Evolutionary conservation across 2,797 vertebrate genomes (phyloP).

Genomic region (Propithecus deckenii): DNA sequence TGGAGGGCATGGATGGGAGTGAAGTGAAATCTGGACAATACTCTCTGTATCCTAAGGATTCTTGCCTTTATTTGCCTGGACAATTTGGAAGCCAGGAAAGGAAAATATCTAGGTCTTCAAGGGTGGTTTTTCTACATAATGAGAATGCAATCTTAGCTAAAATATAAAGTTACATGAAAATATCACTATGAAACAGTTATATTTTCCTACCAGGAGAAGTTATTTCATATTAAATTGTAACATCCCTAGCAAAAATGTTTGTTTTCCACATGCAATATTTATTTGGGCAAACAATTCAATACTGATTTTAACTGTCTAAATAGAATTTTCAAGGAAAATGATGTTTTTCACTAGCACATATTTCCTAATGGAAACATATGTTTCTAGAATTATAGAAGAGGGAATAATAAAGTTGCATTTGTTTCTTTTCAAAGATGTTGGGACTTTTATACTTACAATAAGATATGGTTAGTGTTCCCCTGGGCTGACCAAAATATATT

Average conservation of each 20-base stretch:
- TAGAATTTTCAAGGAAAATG: constrained; percentile 42
- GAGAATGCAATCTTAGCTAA: neutral
- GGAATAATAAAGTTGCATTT: constrained; percentile 49
- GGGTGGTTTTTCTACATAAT: neutral
- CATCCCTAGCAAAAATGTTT: constrained; percentile 29
- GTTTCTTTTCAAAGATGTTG: constrained; percentile 44
- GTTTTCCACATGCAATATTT: constrained; percentile 46
- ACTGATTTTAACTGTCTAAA: constrained; percentile 32
- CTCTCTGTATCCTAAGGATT: neutral
- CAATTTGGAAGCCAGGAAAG: neutral
- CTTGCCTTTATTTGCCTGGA: neutral
- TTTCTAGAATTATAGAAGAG: constrained; percentile 32
- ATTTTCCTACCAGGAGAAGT: neutral
- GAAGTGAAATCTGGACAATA: neutral
- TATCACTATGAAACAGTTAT: neutral
- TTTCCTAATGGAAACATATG: constrained; percentile 50
- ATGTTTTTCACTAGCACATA: neutral
- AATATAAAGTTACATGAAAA: constrained; percentile 41
- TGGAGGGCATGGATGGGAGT: neutral
- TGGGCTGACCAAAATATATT: neutral
- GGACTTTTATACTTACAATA: constrained; percentile 21
- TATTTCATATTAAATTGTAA: constrained; percentile 22
- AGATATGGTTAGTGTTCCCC: constrained; percentile 31
- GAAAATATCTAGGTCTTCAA: neutral
- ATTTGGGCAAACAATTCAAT: constrained; percentile 39